Percentiles rank a stretch among this genome's conserved stretches.
phyloP scores from a whole-genome alignment of 2,888 invertebrate genomes.

The Lagria hirta region DNA sequence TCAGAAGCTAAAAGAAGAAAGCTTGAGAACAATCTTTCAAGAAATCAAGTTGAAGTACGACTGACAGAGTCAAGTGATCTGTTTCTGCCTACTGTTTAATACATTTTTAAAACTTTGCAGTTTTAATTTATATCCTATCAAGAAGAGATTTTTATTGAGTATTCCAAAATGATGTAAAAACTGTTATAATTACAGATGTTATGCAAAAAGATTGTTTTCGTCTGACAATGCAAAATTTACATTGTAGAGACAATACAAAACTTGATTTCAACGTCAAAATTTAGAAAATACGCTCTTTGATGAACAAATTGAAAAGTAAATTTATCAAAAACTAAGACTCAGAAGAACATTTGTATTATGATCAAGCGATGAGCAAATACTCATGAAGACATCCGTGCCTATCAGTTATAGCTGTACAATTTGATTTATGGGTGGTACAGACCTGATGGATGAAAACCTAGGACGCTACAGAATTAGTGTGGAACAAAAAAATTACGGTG shows the following conservation, averaged over 20 bases:
- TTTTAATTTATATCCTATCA: constrained; percentile 26
- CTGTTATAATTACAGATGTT: constrained; percentile 22
- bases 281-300: constrained; percentile 34
- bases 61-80: no score
- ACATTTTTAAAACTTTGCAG: no score
- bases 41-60: no score
- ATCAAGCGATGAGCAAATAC: constrained; percentile 34
- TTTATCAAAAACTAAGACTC: constrained; percentile 20
- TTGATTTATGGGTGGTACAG: constrained; percentile 33
- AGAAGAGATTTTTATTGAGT: constrained; percentile 32
- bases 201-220: constrained; percentile 34
- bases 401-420: constrained; percentile 30
- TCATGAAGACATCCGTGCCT: constrained; percentile 32
- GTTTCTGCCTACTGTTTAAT: no score
- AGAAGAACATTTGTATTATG: constrained; percentile 18
- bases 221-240: constrained; percentile 32
- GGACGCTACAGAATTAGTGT: no score
- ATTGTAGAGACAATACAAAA: constrained; percentile 34
- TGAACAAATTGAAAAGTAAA: constrained; percentile 30
- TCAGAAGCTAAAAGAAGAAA: no score
- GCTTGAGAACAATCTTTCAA: no score
- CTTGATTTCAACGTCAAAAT: constrained; percentile 34
- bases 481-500: no score
- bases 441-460: constrained; percentile 26
- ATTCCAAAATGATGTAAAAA: constrained; percentile 25